phyloP scores from a whole-genome alignment of 2,113 vertebrate genomes.

The Eleginops maclovinus region DNA sequence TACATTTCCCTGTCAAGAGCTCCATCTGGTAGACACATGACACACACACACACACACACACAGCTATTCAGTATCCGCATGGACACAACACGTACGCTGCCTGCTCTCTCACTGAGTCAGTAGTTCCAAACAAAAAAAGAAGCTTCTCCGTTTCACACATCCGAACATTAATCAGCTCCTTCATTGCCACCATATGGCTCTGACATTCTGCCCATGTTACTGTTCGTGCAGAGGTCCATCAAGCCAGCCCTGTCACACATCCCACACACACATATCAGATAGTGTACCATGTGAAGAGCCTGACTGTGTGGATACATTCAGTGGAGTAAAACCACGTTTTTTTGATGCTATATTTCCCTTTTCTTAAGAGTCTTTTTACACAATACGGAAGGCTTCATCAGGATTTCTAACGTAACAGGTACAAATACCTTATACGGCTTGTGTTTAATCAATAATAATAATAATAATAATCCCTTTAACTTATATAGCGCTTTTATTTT shows the following conservation, averaged over 20 bases:
- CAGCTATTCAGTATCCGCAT: constrained; percentile 7
- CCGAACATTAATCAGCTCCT: constrained; percentile 45
- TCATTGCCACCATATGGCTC: constrained; percentile 44
- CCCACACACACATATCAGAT: constrained; percentile 8
- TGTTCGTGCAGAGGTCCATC: constrained; percentile 24
- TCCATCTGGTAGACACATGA: constrained; percentile 69
- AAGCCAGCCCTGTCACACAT: neutral
- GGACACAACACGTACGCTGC: constrained; percentile 26
- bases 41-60: constrained; percentile 16
- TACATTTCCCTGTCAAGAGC: constrained; percentile 68
- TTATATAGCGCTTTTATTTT: no score
- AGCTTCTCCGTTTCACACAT: constrained; percentile 45
- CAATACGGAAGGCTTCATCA: neutral
- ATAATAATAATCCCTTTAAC: no score
- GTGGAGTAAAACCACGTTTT: neutral
- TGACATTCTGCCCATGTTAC: constrained; percentile 50
- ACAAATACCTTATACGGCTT: no score
- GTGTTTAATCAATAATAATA: no score
- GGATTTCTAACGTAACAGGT: no score
- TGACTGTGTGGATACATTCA: neutral
- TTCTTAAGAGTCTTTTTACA: neutral
- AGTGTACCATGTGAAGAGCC: neutral
- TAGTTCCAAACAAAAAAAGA: constrained; percentile 29
- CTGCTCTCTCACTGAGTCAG: constrained; percentile 45
- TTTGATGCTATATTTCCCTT: neutral